Percentiles rank a stretch among this genome's conserved stretches.
Conservation (phyloP, 2,113 vertebrate species). For the Oxygymnocypris stewartii region DNA sequence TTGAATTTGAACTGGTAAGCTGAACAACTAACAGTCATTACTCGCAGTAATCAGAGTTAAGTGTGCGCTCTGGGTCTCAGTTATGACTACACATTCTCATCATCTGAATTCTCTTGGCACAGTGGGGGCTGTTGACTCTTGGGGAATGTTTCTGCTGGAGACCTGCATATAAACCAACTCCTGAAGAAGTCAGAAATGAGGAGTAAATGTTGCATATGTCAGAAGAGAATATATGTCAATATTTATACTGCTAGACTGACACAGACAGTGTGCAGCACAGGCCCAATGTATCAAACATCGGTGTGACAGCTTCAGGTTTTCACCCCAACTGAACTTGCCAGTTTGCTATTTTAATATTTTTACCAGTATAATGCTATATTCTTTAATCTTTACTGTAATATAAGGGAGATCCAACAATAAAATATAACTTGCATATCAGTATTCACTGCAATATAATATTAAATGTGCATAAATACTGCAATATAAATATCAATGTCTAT, state of each 20-base stretch:
- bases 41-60: neutral
- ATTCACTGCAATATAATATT: neutral
- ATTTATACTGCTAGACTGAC: slow-evolving; percentile 10
- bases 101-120: neutral
- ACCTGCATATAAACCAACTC: neutral
- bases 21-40: neutral
- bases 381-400: neutral
- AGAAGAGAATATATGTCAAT: slow-evolving; percentile 15
- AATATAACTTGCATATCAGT: neutral
- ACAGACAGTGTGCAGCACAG: neutral
- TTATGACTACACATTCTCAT: neutral
- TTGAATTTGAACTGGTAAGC: neutral
- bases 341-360: neutral
- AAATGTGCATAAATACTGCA: neutral
- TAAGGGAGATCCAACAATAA: neutral
- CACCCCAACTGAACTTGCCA: neutral
- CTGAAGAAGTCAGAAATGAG: slow-evolving; percentile 11
- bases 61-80: neutral
- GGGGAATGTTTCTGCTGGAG: slow-evolving; percentile 8
- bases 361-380: neutral
- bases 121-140: neutral
- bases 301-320: neutral
- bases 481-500: neutral
- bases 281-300: neutral
- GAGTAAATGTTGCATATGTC: neutral